These are phyloP conservation scores for Drosophila subquinaria DNA, from an alignment of 2,888 invertebrate genomes.

Conservation along the genomic window DNA sequence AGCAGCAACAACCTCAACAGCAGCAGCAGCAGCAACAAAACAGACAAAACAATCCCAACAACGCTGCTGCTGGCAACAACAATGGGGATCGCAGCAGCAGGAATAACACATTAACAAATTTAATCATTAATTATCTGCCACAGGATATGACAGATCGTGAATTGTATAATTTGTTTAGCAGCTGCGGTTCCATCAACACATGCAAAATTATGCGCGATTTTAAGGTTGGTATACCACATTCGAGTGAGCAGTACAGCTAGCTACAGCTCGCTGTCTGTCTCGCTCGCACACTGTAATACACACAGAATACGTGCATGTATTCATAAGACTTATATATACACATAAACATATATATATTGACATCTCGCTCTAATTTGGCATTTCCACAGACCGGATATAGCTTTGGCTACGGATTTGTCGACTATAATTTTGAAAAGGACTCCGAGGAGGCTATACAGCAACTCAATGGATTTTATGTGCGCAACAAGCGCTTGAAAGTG, in stretches of 20 bases:
- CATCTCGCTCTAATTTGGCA: conserved; percentile 5
- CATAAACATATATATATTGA: not conserved
- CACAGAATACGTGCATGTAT: conserved; percentile 15
- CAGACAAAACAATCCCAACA: conserved; percentile 1
- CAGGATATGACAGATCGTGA: conserved; percentile 97
- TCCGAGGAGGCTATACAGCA: conserved; percentile 94
- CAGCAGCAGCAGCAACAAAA: conserved; percentile 26
- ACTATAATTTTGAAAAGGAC: conserved; percentile 93
- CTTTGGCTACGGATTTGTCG: conserved; percentile 98
- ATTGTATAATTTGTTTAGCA: conserved; percentile 94
- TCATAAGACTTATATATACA: not conserved
- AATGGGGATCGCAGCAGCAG: conserved; percentile 63
- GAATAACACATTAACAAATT: conserved; percentile 88
- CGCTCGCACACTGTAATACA: conserved; percentile 41
- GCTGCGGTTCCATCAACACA: conserved; percentile 94
- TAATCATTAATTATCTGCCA: conserved; percentile 98
- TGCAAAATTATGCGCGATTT: conserved; percentile 96
- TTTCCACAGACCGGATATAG: conserved; percentile 93
- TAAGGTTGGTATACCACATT: conserved; percentile 86
- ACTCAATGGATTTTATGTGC: conserved; percentile 94
- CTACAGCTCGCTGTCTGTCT: conserved; percentile 22
- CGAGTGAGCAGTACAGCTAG: conserved; percentile 1
- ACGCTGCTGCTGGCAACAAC: conserved; percentile 1
- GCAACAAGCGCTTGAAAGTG: conserved; percentile 96
- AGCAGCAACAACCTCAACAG: conserved; percentile 24